Evolutionary conservation across 2,113 vertebrate species (phyloP).

Genomic region (Lycocorax pyrrhopterus): DNA sequence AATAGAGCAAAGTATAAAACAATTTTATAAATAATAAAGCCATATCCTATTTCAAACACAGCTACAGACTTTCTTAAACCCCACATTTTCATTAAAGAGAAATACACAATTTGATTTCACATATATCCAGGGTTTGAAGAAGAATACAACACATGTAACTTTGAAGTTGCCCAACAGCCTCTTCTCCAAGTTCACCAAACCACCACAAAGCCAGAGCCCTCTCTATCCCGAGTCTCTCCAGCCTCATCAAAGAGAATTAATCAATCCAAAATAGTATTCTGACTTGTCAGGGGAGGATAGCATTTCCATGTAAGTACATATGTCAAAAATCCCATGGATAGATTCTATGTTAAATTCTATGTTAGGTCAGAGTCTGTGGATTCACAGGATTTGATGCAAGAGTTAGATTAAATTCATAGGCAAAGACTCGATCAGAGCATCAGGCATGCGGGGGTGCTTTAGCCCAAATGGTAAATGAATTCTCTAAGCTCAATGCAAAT

Average conservation of each 20-base stretch:
- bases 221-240: not conserved
- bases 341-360: constrained; percentile 19
- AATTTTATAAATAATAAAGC: not conserved
- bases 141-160: constrained; percentile 22
- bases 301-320: constrained; percentile 56
- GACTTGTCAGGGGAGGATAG: constrained; percentile 48
- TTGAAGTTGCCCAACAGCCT: constrained; percentile 51
- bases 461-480: constrained; percentile 61
- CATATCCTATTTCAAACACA: not conserved
- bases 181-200: constrained; percentile 19
- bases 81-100: constrained; percentile 7
- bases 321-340: constrained; percentile 39
- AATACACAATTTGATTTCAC: not conserved
- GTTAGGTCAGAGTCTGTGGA: constrained; percentile 51
- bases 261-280: constrained; percentile 53
- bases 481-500: constrained; percentile 69
- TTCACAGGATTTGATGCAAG: constrained; percentile 36
- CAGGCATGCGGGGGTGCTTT: constrained; percentile 41
- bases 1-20: constrained; percentile 30
- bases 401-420: constrained; percentile 56
- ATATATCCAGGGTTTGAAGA: not conserved
- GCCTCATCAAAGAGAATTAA: constrained; percentile 69
- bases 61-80: not conserved
- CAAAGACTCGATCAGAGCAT: not conserved
- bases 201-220: constrained; percentile 21